Conservation (phyloP, 2,888 invertebrate species). For the Luperina testacea region DNA sequence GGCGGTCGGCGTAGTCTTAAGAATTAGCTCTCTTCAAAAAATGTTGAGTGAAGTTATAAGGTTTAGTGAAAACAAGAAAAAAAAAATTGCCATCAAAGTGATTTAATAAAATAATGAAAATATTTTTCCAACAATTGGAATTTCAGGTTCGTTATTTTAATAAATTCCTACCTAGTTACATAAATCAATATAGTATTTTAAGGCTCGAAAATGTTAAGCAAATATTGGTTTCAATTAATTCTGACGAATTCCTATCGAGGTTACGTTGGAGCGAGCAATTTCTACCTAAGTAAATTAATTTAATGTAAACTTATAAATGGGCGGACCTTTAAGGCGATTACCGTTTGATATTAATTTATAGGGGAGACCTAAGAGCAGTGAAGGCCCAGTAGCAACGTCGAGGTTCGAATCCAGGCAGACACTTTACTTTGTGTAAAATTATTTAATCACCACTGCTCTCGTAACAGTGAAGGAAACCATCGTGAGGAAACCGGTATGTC, state of each 20-base stretch:
- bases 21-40: background rate
- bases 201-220: conserved; percentile 47
- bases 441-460: background rate
- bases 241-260: conserved; percentile 49
- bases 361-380: conserved; percentile 1
- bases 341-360: conserved; percentile 52
- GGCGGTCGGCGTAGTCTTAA: no score
- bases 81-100: background rate
- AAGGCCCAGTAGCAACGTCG: background rate
- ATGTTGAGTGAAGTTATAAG: background rate
- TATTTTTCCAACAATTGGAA: background rate
- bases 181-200: conserved; percentile 48
- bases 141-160: conserved; percentile 7
- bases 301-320: conserved; percentile 55
- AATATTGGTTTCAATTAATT: conserved; percentile 66
- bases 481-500: background rate
- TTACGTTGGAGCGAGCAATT: conserved; percentile 52
- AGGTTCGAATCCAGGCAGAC: background rate
- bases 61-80: background rate
- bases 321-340: conserved; percentile 50
- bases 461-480: background rate
- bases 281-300: conserved; percentile 61
- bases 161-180: conserved; percentile 23
- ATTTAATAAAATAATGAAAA: background rate
- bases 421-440: background rate